Base-by-base conservation (phyloP, 1,140 invertebrate genomes). In the Drosophila suzukii region DNA sequence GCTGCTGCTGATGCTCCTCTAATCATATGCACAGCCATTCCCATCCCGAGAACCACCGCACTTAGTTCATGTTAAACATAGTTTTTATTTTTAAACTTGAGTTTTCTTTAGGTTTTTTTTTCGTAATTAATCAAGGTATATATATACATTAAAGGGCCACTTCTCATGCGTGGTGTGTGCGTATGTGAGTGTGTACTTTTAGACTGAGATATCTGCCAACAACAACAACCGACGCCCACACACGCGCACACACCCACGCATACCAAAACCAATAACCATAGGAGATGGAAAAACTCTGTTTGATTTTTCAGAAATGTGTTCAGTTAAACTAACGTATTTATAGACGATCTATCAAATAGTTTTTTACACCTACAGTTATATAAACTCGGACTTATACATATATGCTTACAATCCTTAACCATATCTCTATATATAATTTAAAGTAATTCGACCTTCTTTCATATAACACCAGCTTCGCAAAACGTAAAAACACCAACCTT, bases 281-380 rank as follows among this genome's bases (percentile, higher is more conserved):
- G 6, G 17, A 56, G n/a, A 12, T 43, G 46, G 49, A 60, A 74
- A 75, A 50, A 72, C 83, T 81, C 72, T 88, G 24, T 71, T 56
- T 30, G 43, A 49, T 83, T 75, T 51, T 75, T 77, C 54, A 83
- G 68, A 89, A 67, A 67, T 88, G 84, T 88, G 84, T 88, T 88
- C 83, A 88, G 83, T 83, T 86, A 86, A 86, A 83, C 56, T 86
- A 86, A 83, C 83, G 71, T 86, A 88, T 83, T 80, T 76, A 83
- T 79, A 88, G 75, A 71, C 71, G 72, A 72, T 66, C 75, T 83
- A 82, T 70, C 70, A 65, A 32, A 78, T 82, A 75, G 61, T 75
- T 70, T 50, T 79, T 55, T 65, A 62, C 50, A 39, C 43, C 32
- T 59, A 72, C 59, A 77, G 49, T 34, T 74, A 75, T 50, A 54